Evolutionary conservation across 2,888 invertebrate genomes (phyloP).

Genomic region (Xestia c-nigrum): DNA sequence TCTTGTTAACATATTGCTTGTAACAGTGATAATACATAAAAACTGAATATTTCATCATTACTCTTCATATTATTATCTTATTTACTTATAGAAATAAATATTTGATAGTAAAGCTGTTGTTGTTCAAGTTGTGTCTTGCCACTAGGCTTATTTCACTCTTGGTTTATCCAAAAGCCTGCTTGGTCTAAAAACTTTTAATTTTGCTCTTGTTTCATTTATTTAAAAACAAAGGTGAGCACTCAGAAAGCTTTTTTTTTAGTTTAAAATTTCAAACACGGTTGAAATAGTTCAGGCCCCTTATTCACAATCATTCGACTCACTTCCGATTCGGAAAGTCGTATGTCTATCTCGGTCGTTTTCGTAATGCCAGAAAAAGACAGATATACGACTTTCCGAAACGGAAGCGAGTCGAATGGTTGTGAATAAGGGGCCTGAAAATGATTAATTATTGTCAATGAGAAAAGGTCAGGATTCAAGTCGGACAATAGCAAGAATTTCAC

Average conservation of each 20-base stretch:
- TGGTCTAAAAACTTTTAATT: background rate
- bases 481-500: background rate
- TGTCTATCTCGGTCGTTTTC: too few species aligned
- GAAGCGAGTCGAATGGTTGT: too few species aligned
- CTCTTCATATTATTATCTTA: conserved; percentile 8
- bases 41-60: background rate
- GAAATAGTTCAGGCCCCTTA: too few species aligned
- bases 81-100: background rate
- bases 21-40: conserved; percentile 9
- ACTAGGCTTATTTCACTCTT: background rate
- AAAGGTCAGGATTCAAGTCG: background rate
- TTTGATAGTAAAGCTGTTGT: background rate
- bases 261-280: background rate
- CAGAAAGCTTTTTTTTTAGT: background rate
- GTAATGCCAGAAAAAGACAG: too few species aligned
- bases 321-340: too few species aligned
- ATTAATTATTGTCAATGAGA: background rate
- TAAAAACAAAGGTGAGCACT: background rate
- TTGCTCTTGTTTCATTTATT: background rate
- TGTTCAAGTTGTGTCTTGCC: background rate
- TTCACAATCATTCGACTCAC: too few species aligned
- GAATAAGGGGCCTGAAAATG: too few species aligned
- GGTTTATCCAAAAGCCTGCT: background rate
- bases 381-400: too few species aligned
- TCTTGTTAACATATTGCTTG: background rate